Evolutionary conservation across 2,113 vertebrate genomes (phyloP), one percentile per base, ranked within the genome.

Genomic region (Gorilla gorilla): DNA sequence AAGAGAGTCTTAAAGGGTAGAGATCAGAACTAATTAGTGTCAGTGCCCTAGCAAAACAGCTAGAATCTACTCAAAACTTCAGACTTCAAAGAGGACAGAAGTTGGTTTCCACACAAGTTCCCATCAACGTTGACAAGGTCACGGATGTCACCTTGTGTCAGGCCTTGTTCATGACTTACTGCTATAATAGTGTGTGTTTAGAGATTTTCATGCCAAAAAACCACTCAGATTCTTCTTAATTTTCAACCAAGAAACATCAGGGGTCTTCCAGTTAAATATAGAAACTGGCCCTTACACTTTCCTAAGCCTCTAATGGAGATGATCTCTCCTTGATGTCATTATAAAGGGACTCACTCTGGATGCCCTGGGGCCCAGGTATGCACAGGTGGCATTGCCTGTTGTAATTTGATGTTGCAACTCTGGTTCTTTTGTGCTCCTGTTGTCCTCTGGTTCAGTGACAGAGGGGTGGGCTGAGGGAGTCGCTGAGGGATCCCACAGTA

Each of bases 81-180:
- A 85, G 76, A 95, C 94, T 93, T 93, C 92, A 96, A 89, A 98
- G 83, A 92, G 32, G 66, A 93, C 90, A 72, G 83, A 85, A 66
- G 43, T 82, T 78, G 48, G 90, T 92, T 96, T 94, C 86, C 90
- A 95, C 78, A 89, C 16, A 91, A 90, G 82, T 81, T 85, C 82
- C 94, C 90, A 85, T 89, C 72, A 91, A 38, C 78, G 72, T 38
- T 88, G 89, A 96, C 86, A 79, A 59, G 94, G 94, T 93, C 85
- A 93, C 52, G 48, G 81, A 43, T 84, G 86, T 88, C 92, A 87
- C 40, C 85, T 52, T 35, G 4, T 90, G 32, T 73, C 52, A 81
- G 45, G 40, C 6, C 23, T 93, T 88, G 88, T 93, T 83, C 55
- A 88, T 93, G 89, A 93, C 61, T 95, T 88, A 35, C 64, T 83